Base-by-base conservation (phyloP, 2,888 invertebrate species). In the Eugnorisma glareosa region DNA sequence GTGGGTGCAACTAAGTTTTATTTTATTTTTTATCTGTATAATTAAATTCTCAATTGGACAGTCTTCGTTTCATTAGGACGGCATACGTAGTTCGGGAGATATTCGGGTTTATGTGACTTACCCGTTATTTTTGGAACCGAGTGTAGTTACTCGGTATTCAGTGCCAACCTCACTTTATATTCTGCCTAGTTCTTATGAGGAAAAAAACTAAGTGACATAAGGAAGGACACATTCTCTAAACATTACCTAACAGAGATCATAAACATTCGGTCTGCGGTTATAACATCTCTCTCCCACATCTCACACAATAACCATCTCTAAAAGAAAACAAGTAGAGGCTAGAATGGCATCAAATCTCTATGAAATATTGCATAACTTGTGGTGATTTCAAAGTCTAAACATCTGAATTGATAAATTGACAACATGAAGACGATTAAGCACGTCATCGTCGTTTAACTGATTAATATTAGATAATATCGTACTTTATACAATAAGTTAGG, bases 401-500 rank as follows among this genome's bases (percentile, higher is more conserved):
- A 8, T 75, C 37, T 59, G 13, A 77, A 64, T 70, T 64, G 80
- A 83, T 79, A 64, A 63, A 83, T 73, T 79, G 59, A 37, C 59
- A 64, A 67, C 59, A 67, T 15, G 59, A 13, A 57, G 24, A 79
- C 69, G 63, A 70, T 73, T 79, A 63, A 70, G 45, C 35, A 66
- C 51, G 61, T 67, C 63, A 37, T 67, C 59, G 51, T 45, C 18
- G 31, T 59, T 40, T 51, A 31, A 43, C 28, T 72, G 79, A 78
- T 78, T 66, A 64, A 69, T 71, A 57, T 73, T 64, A 67, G 1
- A 61, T 13, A 66, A 18, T 54, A 54, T 66, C 67, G 45, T 70
- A 54, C 40, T 63, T 69, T 37, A 35, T 24, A 54, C 45, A 54
- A 72, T 28, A 28, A 35, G 78, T 15, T 28, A 35, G 78, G 10